Conservation (phyloP, 1,140 invertebrate genomes). For the Parasteatoda tepidariorum region DNA sequence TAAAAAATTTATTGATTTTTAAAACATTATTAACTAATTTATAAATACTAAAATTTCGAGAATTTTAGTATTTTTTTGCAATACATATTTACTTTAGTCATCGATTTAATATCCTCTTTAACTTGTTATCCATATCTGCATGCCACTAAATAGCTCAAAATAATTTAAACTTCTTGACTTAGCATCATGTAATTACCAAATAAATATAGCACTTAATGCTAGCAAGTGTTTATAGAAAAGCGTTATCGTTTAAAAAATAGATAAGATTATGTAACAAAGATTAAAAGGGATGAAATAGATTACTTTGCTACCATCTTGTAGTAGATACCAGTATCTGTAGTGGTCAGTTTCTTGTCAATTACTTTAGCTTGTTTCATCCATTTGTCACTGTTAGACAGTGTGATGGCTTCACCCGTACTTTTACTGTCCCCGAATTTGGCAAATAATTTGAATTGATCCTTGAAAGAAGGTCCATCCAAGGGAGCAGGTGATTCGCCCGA, state of each 20-base stretch:
- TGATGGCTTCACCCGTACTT: slow-evolving; percentile 86
- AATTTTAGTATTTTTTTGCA: no score
- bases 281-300: not conserved
- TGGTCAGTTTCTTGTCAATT: slow-evolving; percentile 87
- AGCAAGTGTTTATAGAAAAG: not conserved
- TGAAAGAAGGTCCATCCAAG: slow-evolving; percentile 63
- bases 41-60: no score
- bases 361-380: slow-evolving; percentile 96
- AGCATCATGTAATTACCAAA: not conserved
- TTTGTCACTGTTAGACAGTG: slow-evolving; percentile 89
- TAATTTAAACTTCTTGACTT: not conserved
- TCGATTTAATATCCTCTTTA: no score
- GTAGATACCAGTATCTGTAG: slow-evolving; percentile 86
- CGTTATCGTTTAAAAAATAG: not conserved
- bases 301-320: slow-evolving; percentile 87
- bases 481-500: not conserved
- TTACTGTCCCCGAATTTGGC: slow-evolving; percentile 90
- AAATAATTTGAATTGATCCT: slow-evolving; percentile 76
- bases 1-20: no score
- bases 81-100: no score
- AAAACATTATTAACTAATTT: no score
- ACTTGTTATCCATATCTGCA: no score
- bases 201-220: not conserved
- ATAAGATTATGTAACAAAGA: not conserved
- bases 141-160: no score